phyloP scores from a whole-genome alignment of 2,797 vertebrate species.

The Neosilurus hyrtlii region DNA sequence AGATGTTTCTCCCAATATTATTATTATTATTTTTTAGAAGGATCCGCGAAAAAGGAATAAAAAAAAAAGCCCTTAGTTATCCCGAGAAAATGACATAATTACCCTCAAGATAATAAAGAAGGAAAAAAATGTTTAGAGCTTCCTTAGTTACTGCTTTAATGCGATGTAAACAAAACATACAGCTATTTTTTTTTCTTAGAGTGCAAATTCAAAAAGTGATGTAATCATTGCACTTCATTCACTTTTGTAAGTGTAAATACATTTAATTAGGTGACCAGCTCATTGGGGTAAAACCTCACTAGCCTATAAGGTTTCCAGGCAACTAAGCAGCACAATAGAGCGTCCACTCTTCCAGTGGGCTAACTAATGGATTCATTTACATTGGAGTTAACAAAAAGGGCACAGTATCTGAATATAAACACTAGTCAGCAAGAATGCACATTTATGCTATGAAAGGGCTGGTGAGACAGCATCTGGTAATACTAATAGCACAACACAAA shows the following conservation, averaged over 20 bases:
- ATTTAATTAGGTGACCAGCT: not conserved
- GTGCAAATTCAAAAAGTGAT: too few relatives aligned
- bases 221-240: not conserved
- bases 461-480: slow-evolving; percentile 38
- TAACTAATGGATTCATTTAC: slow-evolving; percentile 30
- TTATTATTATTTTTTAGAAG: too few relatives aligned
- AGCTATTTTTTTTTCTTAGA: not conserved
- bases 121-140: too few relatives aligned
- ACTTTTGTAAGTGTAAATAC: not conserved
- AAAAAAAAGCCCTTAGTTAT: too few relatives aligned
- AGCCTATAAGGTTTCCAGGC: not conserved
- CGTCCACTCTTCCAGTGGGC: not conserved
- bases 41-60: too few relatives aligned
- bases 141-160: not conserved
- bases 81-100: too few relatives aligned
- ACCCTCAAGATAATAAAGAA: too few relatives aligned
- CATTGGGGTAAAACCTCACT: too few relatives aligned
- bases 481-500: not conserved
- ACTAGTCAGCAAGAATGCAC: slow-evolving; percentile 39
- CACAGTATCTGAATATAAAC: slow-evolving; percentile 17
- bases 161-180: not conserved
- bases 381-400: slow-evolving; percentile 42
- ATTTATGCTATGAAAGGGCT: slow-evolving; percentile 17
- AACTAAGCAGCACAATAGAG: not conserved
- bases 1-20: too few relatives aligned